phyloP scores from a whole-genome alignment of 2,888 invertebrate genomes.

The Idaea aversata region DNA sequence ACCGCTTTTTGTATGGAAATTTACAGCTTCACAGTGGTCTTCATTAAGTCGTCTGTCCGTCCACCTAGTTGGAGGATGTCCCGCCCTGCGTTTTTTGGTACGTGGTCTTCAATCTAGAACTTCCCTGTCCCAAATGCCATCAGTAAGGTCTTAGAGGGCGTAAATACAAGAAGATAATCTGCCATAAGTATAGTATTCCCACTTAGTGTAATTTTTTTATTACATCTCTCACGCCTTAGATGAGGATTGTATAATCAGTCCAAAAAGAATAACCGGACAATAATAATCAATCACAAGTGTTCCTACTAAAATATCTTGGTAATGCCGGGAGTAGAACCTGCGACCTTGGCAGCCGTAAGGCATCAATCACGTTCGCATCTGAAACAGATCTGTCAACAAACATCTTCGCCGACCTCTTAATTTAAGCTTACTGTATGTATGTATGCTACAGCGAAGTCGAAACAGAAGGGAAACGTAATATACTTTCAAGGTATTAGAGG shows the following conservation, averaged over 20 bases:
- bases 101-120: too few species aligned
- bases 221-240: not conserved
- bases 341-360: slow-evolving; percentile 17
- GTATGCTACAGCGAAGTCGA: slow-evolving; percentile 9
- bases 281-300: not conserved
- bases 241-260: not conserved
- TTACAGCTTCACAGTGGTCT: too few species aligned
- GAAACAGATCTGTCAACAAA: slow-evolving; percentile 20
- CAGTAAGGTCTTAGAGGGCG: too few species aligned
- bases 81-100: too few species aligned
- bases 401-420: slow-evolving; percentile 3
- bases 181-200: too few species aligned
- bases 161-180: too few species aligned
- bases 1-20: too few species aligned
- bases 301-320: not conserved
- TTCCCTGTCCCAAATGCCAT: too few species aligned
- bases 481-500: not conserved
- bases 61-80: too few species aligned
- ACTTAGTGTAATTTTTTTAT: too few species aligned
- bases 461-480: slow-evolving; percentile 4
- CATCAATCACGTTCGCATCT: slow-evolving; percentile 15
- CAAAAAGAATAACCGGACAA: not conserved
- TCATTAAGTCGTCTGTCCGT: too few species aligned
- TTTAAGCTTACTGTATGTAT: slow-evolving; percentile 14
- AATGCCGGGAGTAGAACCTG: slow-evolving; percentile 19